These are phyloP conservation scores for Conistra vaccinii DNA, from an alignment of 2,888 invertebrate species.

Conservation along the genomic window DNA sequence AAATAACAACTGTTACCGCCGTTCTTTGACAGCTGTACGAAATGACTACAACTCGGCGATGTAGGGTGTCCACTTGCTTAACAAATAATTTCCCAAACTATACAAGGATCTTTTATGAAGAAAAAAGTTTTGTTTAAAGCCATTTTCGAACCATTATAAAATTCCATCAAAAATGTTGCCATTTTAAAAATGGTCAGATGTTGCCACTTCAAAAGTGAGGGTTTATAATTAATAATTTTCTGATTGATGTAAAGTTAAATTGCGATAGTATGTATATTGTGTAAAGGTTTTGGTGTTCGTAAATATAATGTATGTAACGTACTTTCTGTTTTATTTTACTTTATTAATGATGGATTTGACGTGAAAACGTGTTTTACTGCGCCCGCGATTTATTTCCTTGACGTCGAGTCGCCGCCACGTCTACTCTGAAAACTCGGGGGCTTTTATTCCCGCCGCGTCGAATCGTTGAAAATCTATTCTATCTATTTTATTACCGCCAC, in stretches of 20 bases:
- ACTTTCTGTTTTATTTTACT: neutral
- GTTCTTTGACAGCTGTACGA: neutral
- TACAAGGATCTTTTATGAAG: neutral
- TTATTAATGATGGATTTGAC: too few relatives aligned
- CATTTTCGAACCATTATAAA: neutral
- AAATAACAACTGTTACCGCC: too few relatives aligned
- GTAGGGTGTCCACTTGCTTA: neutral
- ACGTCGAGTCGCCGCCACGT: too few relatives aligned
- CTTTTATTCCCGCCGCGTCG: too few relatives aligned
- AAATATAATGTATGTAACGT: slow-evolving; percentile 57
- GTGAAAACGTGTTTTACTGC: too few relatives aligned
- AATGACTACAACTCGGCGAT: neutral
- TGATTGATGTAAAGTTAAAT: slow-evolving; percentile 50
- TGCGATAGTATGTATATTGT: slow-evolving; percentile 56
- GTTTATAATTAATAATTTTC: slow-evolving; percentile 36
- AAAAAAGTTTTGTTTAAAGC: neutral
- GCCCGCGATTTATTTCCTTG: too few relatives aligned
- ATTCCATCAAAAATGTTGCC: slow-evolving; percentile 10
- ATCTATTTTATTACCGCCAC: too few relatives aligned
- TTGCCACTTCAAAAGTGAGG: slow-evolving; percentile 27
- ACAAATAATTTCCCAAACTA: neutral
- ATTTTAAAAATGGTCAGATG: slow-evolving; percentile 3
- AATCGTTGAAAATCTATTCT: too few relatives aligned
- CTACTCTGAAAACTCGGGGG: too few relatives aligned
- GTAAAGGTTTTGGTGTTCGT: slow-evolving; percentile 63